These are phyloP conservation scores for Malthinus flaveolus DNA, from an alignment of 2,888 invertebrate genomes.

Conservation along the genomic window DNA sequence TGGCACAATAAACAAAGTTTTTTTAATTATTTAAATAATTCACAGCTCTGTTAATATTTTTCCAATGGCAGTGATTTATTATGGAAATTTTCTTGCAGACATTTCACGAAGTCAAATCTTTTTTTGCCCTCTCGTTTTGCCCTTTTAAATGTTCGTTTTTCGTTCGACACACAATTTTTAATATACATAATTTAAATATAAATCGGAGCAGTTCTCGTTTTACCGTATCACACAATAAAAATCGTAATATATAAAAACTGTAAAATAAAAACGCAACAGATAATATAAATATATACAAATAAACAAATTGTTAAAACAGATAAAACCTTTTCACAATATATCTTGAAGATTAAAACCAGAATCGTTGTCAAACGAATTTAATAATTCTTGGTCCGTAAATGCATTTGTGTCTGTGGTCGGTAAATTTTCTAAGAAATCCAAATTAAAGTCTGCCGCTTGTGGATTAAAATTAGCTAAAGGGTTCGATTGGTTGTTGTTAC, in stretches of 20 bases:
- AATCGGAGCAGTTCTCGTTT: constrained; percentile 5
- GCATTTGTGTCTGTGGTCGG: constrained; percentile 74
- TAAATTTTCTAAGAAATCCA: constrained; percentile 85
- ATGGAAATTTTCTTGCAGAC: constrained; percentile 22
- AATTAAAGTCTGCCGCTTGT: constrained; percentile 69
- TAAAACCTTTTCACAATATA: constrained; percentile 34
- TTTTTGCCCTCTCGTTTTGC: too few species aligned
- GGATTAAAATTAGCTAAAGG: constrained; percentile 58
- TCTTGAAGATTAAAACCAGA: constrained; percentile 64
- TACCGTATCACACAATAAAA: constrained; percentile 20
- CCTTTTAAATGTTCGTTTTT: neutral
- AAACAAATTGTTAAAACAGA: constrained; percentile 44
- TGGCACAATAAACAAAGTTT: constrained; percentile 29
- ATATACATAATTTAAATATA: constrained; percentile 12
- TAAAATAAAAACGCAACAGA: constrained; percentile 40
- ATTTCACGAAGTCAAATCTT: neutral
- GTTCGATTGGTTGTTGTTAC: constrained; percentile 38
- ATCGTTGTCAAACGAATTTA: constrained; percentile 81
- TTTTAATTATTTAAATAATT: constrained; percentile 21
- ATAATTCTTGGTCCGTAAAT: constrained; percentile 79
- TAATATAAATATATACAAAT: constrained; percentile 47
- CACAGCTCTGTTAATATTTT: constrained; percentile 26
- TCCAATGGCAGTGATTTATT: constrained; percentile 32
- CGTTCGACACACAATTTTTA: neutral
- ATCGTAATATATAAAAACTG: constrained; percentile 25